These are phyloP conservation scores for Erynnis tages DNA, from an alignment of 2,888 invertebrate genomes.

Conservation along the genomic window DNA sequence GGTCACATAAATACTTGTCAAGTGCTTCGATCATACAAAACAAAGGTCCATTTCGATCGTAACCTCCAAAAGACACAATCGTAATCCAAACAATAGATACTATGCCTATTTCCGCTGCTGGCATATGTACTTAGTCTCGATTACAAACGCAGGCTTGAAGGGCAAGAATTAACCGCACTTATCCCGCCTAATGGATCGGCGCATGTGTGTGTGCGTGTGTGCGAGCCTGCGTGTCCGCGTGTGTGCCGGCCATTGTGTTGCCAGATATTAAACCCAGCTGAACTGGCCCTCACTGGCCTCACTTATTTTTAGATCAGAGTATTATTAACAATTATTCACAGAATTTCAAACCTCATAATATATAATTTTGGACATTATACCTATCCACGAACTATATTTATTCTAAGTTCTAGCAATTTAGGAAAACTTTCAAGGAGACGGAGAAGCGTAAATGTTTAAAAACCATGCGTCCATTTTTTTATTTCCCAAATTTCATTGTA, in stretches of 20 bases:
- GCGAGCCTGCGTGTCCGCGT: constrained; percentile 38
- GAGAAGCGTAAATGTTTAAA: too few species aligned
- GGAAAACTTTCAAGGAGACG: too few species aligned
- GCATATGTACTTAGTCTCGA: constrained; percentile 48
- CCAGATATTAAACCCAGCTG: constrained; percentile 41
- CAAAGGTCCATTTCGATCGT: not conserved
- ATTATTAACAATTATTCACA: constrained; percentile 6
- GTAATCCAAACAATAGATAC: constrained; percentile 26
- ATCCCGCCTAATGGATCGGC: constrained; percentile 68
- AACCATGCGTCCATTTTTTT: too few species aligned
- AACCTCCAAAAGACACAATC: constrained; percentile 13
- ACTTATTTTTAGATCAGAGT: constrained; percentile 27
- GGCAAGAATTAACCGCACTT: constrained; percentile 74
- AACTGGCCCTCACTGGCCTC: constrained; percentile 36
- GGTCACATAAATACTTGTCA: not conserved
- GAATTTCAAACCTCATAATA: not conserved
- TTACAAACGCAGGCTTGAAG: constrained; percentile 49
- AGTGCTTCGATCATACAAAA: not conserved
- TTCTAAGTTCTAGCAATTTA: too few species aligned
- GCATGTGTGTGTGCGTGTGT: constrained; percentile 35
- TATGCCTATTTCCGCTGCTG: constrained; percentile 46
- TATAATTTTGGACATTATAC: too few species aligned
- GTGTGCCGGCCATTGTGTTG: constrained; percentile 48
- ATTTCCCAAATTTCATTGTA: not conserved
- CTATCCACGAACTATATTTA: too few species aligned